A percentile compares a stretch with the other conserved stretches of the same genome.
These are phyloP conservation scores for Siniperca obscura DNA, from an alignment of 2,797 vertebrate genomes.

Conservation along the genomic window DNA sequence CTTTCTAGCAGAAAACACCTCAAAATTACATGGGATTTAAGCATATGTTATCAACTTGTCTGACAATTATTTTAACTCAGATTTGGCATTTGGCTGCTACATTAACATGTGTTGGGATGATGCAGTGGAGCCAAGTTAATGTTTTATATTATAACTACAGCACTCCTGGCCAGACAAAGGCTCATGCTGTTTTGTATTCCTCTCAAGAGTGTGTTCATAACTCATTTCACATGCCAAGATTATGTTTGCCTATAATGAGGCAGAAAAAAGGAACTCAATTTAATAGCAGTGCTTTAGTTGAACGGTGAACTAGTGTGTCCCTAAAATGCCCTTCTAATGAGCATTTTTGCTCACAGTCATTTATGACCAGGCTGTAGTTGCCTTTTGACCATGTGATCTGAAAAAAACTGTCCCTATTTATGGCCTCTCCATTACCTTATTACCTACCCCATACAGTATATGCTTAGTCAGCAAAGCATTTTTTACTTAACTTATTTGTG, in stretches of 20 bases:
- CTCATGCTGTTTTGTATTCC: slow-evolving; percentile 91
- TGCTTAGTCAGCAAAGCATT: slow-evolving; percentile 66
- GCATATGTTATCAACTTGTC: slow-evolving; percentile 84
- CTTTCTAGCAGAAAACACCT: slow-evolving; percentile 61
- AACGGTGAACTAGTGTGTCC: slow-evolving; percentile 70
- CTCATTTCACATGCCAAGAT: slow-evolving; percentile 91
- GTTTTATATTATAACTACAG: slow-evolving; percentile 93
- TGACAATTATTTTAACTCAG: slow-evolving; percentile 87
- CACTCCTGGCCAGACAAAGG: slow-evolving; percentile 88
- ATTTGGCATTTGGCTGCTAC: slow-evolving; percentile 93
- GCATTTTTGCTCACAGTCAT: slow-evolving; percentile 78
- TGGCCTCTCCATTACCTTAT: slow-evolving; percentile 66
- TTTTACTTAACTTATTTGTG: slow-evolving; percentile 44
- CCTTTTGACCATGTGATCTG: slow-evolving; percentile 63
- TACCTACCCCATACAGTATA: slow-evolving; percentile 38
- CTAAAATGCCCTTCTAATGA: slow-evolving; percentile 79
- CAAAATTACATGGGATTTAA: slow-evolving; percentile 73
- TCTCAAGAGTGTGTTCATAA: slow-evolving; percentile 90
- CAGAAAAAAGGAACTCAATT: slow-evolving; percentile 76
- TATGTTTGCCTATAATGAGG: slow-evolving; percentile 87
- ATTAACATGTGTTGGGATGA: slow-evolving; percentile 94
- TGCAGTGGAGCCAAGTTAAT: slow-evolving; percentile 92
- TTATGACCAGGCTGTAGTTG: slow-evolving; percentile 64
- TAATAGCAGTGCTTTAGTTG: slow-evolving; percentile 75
- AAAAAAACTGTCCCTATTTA: slow-evolving; percentile 58